Percentiles rank a stretch among this genome's conserved stretches.
Conservation (phyloP, 2,888 invertebrate genomes). For the Mylabris sibirica region DNA sequence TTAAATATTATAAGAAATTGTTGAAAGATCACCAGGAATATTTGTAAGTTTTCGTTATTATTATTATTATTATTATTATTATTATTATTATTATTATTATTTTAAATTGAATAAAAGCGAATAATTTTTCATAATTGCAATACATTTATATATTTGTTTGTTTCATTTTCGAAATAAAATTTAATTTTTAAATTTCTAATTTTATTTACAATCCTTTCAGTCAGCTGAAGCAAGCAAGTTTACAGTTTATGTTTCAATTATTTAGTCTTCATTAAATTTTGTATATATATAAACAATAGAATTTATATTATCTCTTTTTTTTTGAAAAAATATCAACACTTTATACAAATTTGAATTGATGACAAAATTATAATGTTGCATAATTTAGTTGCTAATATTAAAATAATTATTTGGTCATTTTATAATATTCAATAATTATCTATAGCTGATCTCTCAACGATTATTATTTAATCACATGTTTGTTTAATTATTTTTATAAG, state of each 20-base stretch:
- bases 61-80: neutral
- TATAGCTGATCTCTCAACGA: neutral
- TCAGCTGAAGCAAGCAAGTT: conserved; percentile 31
- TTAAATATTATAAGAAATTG: conserved; percentile 14
- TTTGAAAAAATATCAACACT: conserved; percentile 28
- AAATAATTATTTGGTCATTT: conserved; percentile 5
- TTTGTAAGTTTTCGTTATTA: neutral
- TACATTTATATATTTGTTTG: neutral
- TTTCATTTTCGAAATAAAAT: neutral
- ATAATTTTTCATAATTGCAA: neutral
- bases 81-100: neutral
- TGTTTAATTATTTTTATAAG: neutral
- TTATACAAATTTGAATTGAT: conserved; percentile 25
- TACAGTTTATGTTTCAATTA: conserved; percentile 20
- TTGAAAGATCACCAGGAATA: neutral
- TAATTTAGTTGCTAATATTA: conserved; percentile 16
- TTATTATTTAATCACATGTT: neutral
- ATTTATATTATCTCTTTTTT: conserved; percentile 17
- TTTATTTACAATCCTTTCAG: conserved; percentile 31
- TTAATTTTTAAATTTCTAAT: conserved; percentile 24
- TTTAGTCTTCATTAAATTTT: conserved; percentile 8
- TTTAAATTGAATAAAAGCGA: neutral
- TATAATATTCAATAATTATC: neutral
- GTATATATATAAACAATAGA: conserved; percentile 22
- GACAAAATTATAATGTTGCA: conserved; percentile 20